Evolutionary conservation across 2,888 invertebrate species (phyloP).

Genomic region (Globia sparganii): DNA sequence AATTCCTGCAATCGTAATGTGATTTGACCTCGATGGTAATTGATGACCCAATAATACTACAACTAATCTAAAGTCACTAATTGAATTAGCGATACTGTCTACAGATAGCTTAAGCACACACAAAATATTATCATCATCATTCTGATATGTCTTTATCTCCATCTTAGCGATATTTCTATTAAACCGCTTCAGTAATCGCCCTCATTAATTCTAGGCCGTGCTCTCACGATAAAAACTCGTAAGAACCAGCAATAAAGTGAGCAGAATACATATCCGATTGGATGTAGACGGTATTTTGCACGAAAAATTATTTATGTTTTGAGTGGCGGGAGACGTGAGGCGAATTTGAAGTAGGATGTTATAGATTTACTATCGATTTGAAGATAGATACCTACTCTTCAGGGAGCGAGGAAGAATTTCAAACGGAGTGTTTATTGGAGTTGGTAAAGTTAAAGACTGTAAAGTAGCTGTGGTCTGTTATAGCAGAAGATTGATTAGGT

Average conservation of each 20-base stretch:
- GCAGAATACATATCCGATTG: conserved; percentile 50
- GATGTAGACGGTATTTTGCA: conserved; percentile 57
- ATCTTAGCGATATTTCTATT: conserved; percentile 77
- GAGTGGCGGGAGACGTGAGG: conserved; percentile 45
- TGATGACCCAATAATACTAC: conserved; percentile 2
- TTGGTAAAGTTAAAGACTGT: not conserved
- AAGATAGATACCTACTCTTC: conserved; percentile 48
- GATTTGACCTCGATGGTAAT: not conserved
- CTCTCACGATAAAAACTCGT: conserved; percentile 49
- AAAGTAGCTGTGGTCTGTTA: not conserved
- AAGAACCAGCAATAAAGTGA: conserved; percentile 51
- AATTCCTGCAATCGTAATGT: not conserved
- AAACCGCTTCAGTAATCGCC: conserved; percentile 68
- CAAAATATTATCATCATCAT: conserved; percentile 28
- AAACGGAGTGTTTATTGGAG: conserved; percentile 22
- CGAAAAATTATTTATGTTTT: conserved; percentile 61
- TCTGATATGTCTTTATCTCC: conserved; percentile 51
- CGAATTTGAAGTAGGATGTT: conserved; percentile 46
- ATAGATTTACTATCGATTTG: conserved; percentile 57
- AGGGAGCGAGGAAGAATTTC: conserved; percentile 13
- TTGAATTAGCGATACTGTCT: conserved; percentile 29
- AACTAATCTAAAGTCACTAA: not conserved
- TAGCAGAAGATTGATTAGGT: not conserved
- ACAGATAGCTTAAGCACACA: not conserved
- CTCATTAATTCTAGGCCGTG: conserved; percentile 50